Evolutionary conservation across 2,797 vertebrate genomes (phyloP), one percentile per base, ranked within the genome.

Genomic region (Gymnothorax javanicus): DNA sequence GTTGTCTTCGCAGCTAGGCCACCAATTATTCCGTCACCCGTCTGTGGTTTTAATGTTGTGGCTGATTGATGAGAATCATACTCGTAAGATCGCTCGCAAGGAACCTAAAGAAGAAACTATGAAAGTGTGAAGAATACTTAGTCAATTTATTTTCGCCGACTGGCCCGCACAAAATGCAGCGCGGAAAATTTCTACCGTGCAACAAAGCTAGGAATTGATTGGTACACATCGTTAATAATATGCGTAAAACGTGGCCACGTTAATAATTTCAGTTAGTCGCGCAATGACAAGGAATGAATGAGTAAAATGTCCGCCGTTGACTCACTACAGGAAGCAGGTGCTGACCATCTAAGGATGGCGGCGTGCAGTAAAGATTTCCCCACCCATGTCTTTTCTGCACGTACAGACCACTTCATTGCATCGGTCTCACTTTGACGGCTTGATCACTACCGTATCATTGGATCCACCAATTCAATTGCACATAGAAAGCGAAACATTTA

Each of bases 251-350:
- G 73, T 50, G 52, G 73, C 43, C n/a, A 69, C 23, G 25, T 69
- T n/a, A 69, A 69, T 69, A 4, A 69, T n/a, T 25, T 2, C 17
- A 64, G n/a, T 25, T 23, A 17, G 73, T 77, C 7, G 15, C 71
- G 50, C 17, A 77, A 50, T 77, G 13, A 17, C 23, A 15, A 4
- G 15, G 33, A 77, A 77, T 77, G 33, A 50, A 77, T 43, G 43
- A 52, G 15, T 43, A 77, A 75, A 75, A 77, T 81, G 77, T 3
- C 52, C n/a, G 17, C 50, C 77, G 17, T 56, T 81, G 77, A 81
- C 52, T 81, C 77, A 81, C n/a, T 54, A 54, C 77, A 81, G 77
- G 77, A 81, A 81, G 17, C 77, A 43, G 71, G 77, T 77, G 73
- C 73, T 77, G 20, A 8, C 1, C 13, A 77, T 20, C 33, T 77